phyloP scores from a whole-genome alignment of 2,888 invertebrate species.

The Spilosoma lubricipeda region DNA sequence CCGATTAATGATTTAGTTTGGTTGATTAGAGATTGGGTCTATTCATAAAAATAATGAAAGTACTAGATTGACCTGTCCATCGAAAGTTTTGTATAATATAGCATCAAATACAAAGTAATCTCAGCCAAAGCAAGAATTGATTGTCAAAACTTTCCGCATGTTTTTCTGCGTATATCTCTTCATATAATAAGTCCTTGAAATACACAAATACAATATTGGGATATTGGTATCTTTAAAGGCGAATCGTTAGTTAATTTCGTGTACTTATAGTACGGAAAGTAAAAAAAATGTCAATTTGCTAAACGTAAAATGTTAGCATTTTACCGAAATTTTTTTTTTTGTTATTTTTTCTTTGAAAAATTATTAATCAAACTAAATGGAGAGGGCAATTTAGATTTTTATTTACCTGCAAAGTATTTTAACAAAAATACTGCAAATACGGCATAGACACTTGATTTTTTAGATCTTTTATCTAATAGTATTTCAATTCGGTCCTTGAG shows the following conservation, averaged over 20 bases:
- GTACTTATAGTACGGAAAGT: not conserved
- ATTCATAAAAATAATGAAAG: too few species aligned
- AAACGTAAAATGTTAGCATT: not conserved
- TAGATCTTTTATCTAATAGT: too few species aligned
- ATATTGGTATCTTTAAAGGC: not conserved
- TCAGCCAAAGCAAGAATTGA: not conserved
- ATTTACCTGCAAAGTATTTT: too few species aligned
- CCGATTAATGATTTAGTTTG: not conserved
- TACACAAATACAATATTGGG: not conserved
- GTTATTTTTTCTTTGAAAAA: too few species aligned
- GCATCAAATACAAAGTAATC: not conserved
- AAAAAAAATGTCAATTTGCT: not conserved
- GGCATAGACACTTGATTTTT: too few species aligned
- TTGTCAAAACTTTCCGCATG: not conserved
- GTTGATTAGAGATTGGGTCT: not conserved
- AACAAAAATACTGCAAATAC: too few species aligned
- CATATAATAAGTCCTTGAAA: too few species aligned
- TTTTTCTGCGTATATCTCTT: too few species aligned
- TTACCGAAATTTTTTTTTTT: too few species aligned
- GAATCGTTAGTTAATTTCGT: not conserved
- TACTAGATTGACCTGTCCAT: not conserved
- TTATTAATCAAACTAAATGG: not conserved
- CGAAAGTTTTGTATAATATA: not conserved
- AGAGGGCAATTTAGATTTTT: too few species aligned
- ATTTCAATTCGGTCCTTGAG: too few species aligned